phyloP scores from a whole-genome alignment of 2,797 vertebrate species.

The Mastacembelus armatus region DNA sequence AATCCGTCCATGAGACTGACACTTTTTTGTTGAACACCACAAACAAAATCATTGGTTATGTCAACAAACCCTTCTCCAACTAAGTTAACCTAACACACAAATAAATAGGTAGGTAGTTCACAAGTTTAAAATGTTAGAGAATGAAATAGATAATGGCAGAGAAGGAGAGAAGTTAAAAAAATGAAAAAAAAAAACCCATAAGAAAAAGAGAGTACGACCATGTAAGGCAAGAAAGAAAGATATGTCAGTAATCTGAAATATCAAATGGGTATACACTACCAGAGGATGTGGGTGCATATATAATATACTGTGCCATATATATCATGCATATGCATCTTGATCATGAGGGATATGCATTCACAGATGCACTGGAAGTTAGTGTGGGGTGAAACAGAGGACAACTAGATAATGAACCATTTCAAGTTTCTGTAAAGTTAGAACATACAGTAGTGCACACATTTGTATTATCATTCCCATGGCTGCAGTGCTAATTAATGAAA shows the following conservation, averaged over 20 bases:
- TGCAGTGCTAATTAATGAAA: conserved; percentile 67
- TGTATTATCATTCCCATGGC: conserved; percentile 60
- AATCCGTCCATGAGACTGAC: too few species aligned
- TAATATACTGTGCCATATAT: conserved; percentile 7
- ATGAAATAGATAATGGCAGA: too few species aligned
- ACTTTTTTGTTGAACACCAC: neutral
- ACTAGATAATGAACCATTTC: conserved; percentile 68
- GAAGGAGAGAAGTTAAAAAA: too few species aligned
- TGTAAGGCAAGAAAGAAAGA: conserved; percentile 3
- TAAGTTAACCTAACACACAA: neutral
- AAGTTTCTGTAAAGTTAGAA: conserved; percentile 60
- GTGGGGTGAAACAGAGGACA: conserved; percentile 66
- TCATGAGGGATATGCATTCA: conserved; percentile 42
- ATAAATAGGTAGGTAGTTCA: too few species aligned
- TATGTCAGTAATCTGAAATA: conserved; percentile 54
- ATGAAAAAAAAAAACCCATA: neutral
- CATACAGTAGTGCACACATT: conserved; percentile 59
- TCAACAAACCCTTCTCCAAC: neutral
- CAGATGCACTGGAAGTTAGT: conserved; percentile 36
- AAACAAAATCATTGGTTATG: neutral
- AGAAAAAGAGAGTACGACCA: neutral
- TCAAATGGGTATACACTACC: conserved; percentile 50
- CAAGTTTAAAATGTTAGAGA: neutral
- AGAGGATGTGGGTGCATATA: conserved; percentile 37
- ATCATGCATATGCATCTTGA: conserved; percentile 62